Percentiles rank a stretch among this genome's conserved stretches.
These are phyloP conservation scores for Oreochromis spilurus DNA, from an alignment of 2,113 vertebrate species.

Conservation along the genomic window DNA sequence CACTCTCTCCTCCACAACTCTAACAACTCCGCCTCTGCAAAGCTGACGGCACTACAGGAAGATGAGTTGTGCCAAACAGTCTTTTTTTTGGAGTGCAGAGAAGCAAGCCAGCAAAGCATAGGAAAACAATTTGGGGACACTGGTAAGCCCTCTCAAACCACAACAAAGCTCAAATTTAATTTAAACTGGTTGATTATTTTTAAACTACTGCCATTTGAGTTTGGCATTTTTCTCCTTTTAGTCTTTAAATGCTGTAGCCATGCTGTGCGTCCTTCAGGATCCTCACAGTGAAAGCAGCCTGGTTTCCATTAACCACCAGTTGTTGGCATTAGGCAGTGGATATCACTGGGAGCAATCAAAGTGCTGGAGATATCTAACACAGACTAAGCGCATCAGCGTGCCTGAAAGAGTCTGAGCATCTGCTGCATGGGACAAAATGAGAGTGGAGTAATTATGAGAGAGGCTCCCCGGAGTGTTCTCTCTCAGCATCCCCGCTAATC, in stretches of 20 bases:
- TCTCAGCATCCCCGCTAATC: slow-evolving; percentile 4
- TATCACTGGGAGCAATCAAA: not conserved
- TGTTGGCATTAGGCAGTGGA: not conserved
- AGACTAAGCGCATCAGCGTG: not conserved
- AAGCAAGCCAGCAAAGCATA: not conserved
- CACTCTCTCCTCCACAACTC: not conserved
- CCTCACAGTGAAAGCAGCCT: not conserved
- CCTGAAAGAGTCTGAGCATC: slow-evolving; percentile 28
- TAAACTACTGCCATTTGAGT: not conserved
- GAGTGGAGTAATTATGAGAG: slow-evolving; percentile 59
- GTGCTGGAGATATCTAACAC: not conserved
- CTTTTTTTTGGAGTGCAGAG: not conserved
- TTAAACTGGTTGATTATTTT: not conserved
- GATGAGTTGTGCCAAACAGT: not conserved
- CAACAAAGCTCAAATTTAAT: not conserved
- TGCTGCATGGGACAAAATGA: slow-evolving; percentile 55
- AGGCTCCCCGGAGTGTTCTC: slow-evolving; percentile 29
- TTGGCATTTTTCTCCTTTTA: not conserved
- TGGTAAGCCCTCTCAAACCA: not conserved
- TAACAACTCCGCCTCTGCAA: not conserved
- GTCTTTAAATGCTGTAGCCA: not conserved
- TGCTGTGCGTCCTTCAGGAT: not conserved
- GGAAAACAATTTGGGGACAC: not conserved
- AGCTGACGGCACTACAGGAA: not conserved
- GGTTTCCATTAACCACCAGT: not conserved